Percentiles rank a stretch among this genome's conserved stretches.
Conservation (phyloP, 2,888 invertebrate species). For the Eulithis testata region DNA sequence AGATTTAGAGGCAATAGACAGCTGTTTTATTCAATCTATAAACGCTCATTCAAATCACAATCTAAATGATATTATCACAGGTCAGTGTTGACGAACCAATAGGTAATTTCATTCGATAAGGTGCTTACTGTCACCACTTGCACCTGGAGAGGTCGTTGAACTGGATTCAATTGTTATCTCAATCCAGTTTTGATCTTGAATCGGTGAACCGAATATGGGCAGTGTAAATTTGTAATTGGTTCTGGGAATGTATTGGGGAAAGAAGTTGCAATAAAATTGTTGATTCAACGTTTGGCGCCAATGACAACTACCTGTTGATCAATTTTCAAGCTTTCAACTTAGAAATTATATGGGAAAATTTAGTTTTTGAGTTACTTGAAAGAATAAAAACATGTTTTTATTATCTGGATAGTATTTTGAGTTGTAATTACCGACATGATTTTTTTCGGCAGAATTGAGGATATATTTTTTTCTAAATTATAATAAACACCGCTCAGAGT, state of each 20-base stretch:
- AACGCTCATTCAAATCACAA: slow-evolving; percentile 51
- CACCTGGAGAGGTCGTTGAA: slow-evolving; percentile 74
- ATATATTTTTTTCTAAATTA: too few relatives aligned
- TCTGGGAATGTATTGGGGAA: slow-evolving; percentile 6
- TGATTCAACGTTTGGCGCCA: background rate
- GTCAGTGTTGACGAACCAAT: slow-evolving; percentile 72
- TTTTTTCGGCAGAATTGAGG: too few relatives aligned
- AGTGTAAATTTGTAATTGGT: slow-evolving; percentile 54
- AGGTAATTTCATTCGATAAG: slow-evolving; percentile 44
- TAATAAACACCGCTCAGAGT: too few relatives aligned
- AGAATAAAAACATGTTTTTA: too few relatives aligned
- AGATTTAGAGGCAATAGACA: slow-evolving; percentile 47
- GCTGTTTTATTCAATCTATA: slow-evolving; percentile 58
- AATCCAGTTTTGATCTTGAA: slow-evolving; percentile 60
- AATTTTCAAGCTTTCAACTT: too few relatives aligned
- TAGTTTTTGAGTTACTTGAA: too few relatives aligned
- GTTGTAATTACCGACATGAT: too few relatives aligned
- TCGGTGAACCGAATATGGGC: slow-evolving; percentile 58
- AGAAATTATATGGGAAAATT: too few relatives aligned
- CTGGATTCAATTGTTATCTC: slow-evolving; percentile 56
- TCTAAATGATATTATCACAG: slow-evolving; percentile 74
- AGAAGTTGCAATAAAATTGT: background rate
- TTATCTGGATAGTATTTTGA: too few relatives aligned
- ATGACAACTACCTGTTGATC: too few relatives aligned
- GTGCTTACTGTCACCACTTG: slow-evolving; percentile 62